These are phyloP conservation scores for Syngnathus floridae DNA, from an alignment of 2,113 vertebrate species.

Conservation along the genomic window DNA sequence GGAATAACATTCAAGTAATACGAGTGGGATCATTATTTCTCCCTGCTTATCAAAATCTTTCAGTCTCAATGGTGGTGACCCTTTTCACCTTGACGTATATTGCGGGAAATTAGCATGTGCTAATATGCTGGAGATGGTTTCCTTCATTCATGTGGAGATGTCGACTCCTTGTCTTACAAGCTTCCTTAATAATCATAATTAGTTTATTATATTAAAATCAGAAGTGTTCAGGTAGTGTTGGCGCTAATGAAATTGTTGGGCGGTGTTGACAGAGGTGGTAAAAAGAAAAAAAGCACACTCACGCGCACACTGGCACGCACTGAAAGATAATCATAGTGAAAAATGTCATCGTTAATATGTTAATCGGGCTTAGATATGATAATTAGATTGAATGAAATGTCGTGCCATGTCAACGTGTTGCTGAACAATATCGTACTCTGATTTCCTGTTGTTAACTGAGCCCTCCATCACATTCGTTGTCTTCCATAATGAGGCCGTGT, in stretches of 20 bases:
- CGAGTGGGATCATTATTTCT: constrained; percentile 31
- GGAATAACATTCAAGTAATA: background rate
- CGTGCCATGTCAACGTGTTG: constrained; percentile 23
- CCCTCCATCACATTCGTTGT: constrained; percentile 23
- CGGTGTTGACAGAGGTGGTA: constrained; percentile 20
- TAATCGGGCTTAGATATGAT: constrained; percentile 44
- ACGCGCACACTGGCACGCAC: constrained; percentile 6
- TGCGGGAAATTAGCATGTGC: constrained; percentile 43
- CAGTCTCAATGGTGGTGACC: background rate
- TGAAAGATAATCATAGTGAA: constrained; percentile 22
- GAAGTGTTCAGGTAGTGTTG: constrained; percentile 26
- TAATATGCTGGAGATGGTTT: background rate
- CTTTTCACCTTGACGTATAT: constrained; percentile 29
- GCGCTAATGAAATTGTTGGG: constrained; percentile 50
- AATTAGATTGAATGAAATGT: constrained; percentile 16
- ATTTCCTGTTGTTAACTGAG: constrained; percentile 27
- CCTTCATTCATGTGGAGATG: background rate
- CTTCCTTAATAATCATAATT: background rate
- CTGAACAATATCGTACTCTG: constrained; percentile 27
- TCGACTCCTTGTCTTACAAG: background rate
- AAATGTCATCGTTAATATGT: constrained; percentile 40
- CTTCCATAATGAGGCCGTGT: constrained; percentile 25
- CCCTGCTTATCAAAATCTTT: constrained; percentile 10
- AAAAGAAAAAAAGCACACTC: background rate
- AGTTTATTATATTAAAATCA: constrained; percentile 22